Conservation (phyloP, 1,140 invertebrate genomes). For the Brachionus angularis region DNA sequence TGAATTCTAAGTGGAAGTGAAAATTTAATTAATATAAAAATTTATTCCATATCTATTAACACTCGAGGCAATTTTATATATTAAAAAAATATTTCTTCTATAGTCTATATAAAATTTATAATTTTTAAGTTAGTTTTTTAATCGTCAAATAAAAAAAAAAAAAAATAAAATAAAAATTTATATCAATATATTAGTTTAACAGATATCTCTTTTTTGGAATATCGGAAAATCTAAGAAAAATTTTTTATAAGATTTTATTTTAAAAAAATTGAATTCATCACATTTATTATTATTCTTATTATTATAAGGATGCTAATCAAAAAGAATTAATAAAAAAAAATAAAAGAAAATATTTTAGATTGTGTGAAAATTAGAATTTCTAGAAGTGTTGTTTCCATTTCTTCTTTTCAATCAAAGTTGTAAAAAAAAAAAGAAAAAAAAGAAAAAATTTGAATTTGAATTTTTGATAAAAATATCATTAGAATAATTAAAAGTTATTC, state of each 20-base stretch:
- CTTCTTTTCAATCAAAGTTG: neutral
- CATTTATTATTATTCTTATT: no score
- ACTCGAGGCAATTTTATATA: constrained; percentile 39
- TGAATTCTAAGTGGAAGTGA: constrained; percentile 41
- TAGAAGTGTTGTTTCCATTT: constrained; percentile 4
- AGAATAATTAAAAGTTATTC: constrained; percentile 19
- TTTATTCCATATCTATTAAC: constrained; percentile 26
- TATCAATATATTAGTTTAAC: constrained; percentile 24
- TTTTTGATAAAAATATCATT: neutral
- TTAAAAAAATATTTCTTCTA: no score
- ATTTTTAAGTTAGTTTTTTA: neutral
- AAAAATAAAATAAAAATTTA: neutral
- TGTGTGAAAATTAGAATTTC: no score
- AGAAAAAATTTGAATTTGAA: no score
- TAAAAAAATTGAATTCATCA: constrained; percentile 16
- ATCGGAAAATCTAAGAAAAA: constrained; percentile 10
- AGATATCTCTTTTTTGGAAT: no score
- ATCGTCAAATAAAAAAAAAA: neutral
- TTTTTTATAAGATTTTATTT: neutral
- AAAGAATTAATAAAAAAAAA: neutral
- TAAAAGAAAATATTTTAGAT: neutral
- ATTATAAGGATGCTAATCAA: constrained; percentile 19
- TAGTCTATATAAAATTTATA: no score
- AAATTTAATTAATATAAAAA: constrained; percentile 43
- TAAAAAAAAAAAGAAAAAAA: neutral